phyloP scores from a whole-genome alignment of 1,140 invertebrate genomes.

The Drosophila pectinifera region DNA sequence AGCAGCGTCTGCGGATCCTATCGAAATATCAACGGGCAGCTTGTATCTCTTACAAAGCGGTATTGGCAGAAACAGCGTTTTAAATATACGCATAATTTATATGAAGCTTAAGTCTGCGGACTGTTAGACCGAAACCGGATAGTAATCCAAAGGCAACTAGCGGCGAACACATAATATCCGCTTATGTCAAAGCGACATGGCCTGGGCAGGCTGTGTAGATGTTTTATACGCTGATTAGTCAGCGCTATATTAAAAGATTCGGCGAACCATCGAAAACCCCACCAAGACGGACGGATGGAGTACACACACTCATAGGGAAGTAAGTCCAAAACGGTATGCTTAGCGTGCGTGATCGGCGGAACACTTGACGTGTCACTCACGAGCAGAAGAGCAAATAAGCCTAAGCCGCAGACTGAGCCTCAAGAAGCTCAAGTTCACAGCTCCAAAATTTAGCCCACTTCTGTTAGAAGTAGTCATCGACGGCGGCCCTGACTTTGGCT shows the following conservation, averaged over 20 bases:
- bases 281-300: conserved; percentile 26
- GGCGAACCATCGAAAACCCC: conserved; percentile 38
- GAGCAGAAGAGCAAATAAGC: conserved; percentile 23
- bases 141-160: conserved; percentile 48
- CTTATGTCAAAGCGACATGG: conserved; percentile 37
- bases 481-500: conserved; percentile 49
- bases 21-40: conserved; percentile 32
- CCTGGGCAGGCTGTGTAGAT: conserved; percentile 10
- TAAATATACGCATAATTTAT: conserved; percentile 43
- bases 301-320: conserved; percentile 18
- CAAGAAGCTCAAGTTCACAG: conserved; percentile 41
- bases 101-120: conserved; percentile 42
- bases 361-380: conserved; percentile 27
- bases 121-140: conserved; percentile 62
- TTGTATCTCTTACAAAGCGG: conserved; percentile 37
- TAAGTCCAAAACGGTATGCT: conserved; percentile 13
- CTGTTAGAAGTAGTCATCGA: conserved; percentile 11
- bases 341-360: conserved; percentile 11
- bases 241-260: conserved; percentile 55
- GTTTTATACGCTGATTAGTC: conserved; percentile 57
- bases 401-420: conserved; percentile 12
- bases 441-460: conserved; percentile 30
- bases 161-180: conserved; percentile 63
- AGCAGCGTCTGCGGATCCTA: conserved; percentile 21
- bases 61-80: conserved; percentile 28